Evolutionary conservation across 2,888 invertebrate species (phyloP), one percentile per base, ranked within the genome.

Genomic region (Ischnus inquisitorius): DNA sequence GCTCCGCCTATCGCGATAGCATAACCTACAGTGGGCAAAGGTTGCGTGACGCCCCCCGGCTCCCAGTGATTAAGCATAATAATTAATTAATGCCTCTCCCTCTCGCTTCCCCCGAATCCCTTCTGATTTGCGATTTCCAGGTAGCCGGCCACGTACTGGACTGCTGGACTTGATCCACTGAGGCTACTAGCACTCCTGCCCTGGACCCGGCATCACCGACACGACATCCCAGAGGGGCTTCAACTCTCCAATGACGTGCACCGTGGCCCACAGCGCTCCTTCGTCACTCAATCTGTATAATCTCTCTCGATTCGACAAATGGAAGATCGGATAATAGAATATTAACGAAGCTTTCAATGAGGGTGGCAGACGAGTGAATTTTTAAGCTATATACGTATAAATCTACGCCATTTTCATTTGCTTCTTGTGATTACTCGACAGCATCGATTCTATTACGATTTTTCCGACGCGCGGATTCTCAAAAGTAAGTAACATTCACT

Each of bases 11-110:
- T 19, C 43, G 34, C 8, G 6, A 10, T 34, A 34, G 34, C 8
- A 8, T 19, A 39, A 25, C 57, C 25, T 25, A 43, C 72, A 25
- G 14, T 48, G 16, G 48, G 16, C 16, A 48, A 43, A 5, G 57
- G 28, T 28, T 8, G 69, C 34, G 75, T 74, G 54, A 25, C 51
- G 54, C 65, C 46, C 69, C 46, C 69, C 68, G 79, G 41, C 43
- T 60, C 41, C 69, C 68, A 79, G 41, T 48, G 65, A 87, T 88
- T 85, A 84, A 86, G 84, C 85, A 79, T 83, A 83, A 87, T 88
- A 85, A 88, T 88, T 87, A 87, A 88, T 88, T 86, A 85, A 85
- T 84, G 76, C 75, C 22, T 43, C 67, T 69, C 46, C 14, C 51
- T 41, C 71, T 71, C 76, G 39, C 43, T 16, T 60, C 10, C 57